Evolutionary conservation across 2,113 vertebrate species (phyloP).

Genomic region (Chloropsis hardwickii): DNA sequence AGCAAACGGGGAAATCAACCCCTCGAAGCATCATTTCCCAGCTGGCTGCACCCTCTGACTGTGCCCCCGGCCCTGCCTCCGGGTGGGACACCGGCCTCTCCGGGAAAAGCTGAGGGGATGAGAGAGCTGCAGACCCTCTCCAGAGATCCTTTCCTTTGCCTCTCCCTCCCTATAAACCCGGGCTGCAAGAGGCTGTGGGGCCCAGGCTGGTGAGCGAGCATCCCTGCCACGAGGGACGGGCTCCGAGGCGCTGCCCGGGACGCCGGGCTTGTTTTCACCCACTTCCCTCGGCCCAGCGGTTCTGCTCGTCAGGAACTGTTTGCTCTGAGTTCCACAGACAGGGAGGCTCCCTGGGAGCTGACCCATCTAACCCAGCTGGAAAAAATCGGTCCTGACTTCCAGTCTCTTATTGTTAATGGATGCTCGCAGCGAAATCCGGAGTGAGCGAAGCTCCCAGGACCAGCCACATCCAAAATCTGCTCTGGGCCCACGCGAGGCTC

Average conservation of each 20-base stretch:
- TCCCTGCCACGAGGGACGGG: rapidly evolving
- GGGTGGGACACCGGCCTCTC: background rate
- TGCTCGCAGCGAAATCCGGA: background rate
- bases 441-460: background rate
- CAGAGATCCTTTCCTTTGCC: background rate
- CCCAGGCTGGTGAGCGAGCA: rapidly evolving
- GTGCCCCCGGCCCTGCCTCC: background rate
- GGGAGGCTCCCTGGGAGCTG: background rate
- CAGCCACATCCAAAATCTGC: background rate
- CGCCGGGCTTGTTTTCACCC: background rate
- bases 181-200: background rate
- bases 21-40: background rate
- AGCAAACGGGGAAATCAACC: background rate
- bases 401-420: slow-evolving; percentile 46
- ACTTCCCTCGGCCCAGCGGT: background rate
- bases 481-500: background rate
- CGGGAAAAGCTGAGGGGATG: background rate
- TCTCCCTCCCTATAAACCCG: background rate
- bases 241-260: rapidly evolving
- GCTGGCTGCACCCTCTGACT: background rate
- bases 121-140: background rate
- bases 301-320: background rate
- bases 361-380: slow-evolving; percentile 52
- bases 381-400: slow-evolving; percentile 59
- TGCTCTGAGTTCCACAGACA: background rate